Base-by-base conservation (phyloP, 2,797 vertebrate species). In the Urophycis tenuis region DNA sequence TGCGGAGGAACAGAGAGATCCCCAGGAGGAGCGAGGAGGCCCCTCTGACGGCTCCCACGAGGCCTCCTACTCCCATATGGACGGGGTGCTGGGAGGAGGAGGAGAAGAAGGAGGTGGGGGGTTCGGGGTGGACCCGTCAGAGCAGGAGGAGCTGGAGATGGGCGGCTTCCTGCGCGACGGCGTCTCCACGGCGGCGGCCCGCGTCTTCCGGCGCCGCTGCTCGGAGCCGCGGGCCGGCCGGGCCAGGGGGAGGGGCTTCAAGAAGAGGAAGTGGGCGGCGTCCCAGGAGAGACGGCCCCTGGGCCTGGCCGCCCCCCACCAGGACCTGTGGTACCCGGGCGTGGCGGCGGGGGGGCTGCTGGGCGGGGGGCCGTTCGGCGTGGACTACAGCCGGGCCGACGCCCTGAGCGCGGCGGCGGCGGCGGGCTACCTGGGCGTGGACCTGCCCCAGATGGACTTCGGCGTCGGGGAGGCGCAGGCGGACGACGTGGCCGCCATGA, bases 401-500 rank as follows among this genome's bases (percentile, higher is more conserved):
- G 17, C 45, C 45, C 14, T 49, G 14, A 49, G 36, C 36, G 39
- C 39, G 39, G 45, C 53, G 5, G 45, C 53, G 5, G 64, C 87
- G 0, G 92, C 91, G 31, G 80, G 72, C 77, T 94, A 89, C 76
- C 80, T 95, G 8, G 90, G 93, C 0, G 93, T 94, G 10, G 88
- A 96, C 86, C 84, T 93, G 79, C 81, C 95, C 71, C 22, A 89
- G 86, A 74, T 95, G 86, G 92, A 96, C 90, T 91, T 85, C 86
- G 82, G 92, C 53, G 72, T 89, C 36, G 85, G 80, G 0, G 90
- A 91, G 6, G n/a, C 64, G n/a, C 90, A 86, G 30, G 91, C 81
- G 8, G 91, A 89, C 2, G 88, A 83, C 33, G 79, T 6, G 45
- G 39, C 88, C 0, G 86, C 90, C 0, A 30, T 83, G 4, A 86